phyloP scores from a whole-genome alignment of 2,888 invertebrate species.

The Strigamia maritima region DNA sequence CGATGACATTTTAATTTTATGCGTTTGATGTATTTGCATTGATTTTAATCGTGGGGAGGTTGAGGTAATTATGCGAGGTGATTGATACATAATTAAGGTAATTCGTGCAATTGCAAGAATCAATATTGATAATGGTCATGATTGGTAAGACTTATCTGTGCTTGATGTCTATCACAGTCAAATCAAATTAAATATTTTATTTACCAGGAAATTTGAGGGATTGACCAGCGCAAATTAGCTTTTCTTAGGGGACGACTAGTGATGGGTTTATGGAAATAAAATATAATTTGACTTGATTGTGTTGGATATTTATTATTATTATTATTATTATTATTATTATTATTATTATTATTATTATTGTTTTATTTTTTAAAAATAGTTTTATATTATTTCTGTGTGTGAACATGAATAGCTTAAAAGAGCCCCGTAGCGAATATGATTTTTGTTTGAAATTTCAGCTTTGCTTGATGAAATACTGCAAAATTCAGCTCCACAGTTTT shows the following conservation, averaged over 20 bases:
- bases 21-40: not conserved
- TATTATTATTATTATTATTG: not conserved
- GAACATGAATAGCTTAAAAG: conserved; percentile 16
- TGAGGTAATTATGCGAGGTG: not conserved
- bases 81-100: conserved; percentile 6
- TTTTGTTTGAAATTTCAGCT: conserved; percentile 40
- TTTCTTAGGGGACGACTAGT: no score
- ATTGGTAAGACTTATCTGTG: conserved; percentile 12
- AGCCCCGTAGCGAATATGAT: conserved; percentile 38
- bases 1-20: conserved; percentile 5
- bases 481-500: conserved; percentile 39
- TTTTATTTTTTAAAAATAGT: conserved; percentile 2
- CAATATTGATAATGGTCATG: not conserved
- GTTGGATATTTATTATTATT: not conserved
- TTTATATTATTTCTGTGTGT: not conserved
- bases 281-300: not conserved
- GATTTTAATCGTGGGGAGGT: not conserved
- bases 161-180: conserved; percentile 29
- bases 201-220: not conserved
- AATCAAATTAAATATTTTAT: not conserved
- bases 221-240: no score
- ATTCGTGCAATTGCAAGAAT: not conserved
- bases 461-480: conserved; percentile 41
- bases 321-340: not conserved
- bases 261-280: no score